A percentile compares a stretch with the other conserved stretches of the same genome.
These are phyloP conservation scores for Pseudobourletiella spinata DNA, from an alignment of 1,140 invertebrate genomes.

Conservation along the genomic window DNA sequence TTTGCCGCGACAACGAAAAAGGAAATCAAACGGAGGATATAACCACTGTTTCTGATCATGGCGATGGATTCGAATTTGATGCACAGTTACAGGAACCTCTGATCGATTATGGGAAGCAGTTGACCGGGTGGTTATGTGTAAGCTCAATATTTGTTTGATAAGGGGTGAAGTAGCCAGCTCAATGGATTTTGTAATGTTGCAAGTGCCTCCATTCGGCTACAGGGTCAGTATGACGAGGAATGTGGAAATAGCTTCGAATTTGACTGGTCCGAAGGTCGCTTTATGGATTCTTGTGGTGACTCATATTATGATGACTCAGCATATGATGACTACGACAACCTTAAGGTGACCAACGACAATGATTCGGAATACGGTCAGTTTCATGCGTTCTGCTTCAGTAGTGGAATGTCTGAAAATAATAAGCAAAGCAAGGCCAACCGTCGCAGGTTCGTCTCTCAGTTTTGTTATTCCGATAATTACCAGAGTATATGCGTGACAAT, in stretches of 20 bases:
- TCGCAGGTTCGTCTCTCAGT: conserved; percentile 23
- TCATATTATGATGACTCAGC: background rate
- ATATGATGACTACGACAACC: conserved; percentile 5
- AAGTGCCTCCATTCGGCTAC: too few species aligned
- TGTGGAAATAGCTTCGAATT: background rate
- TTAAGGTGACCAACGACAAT: conserved; percentile 9
- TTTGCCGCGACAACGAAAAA: conserved; percentile 29
- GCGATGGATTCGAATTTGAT: background rate
- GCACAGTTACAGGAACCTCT: background rate
- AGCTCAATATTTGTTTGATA: too few species aligned
- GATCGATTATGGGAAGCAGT: conserved; percentile 1
- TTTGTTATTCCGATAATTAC: too few species aligned
- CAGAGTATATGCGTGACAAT: too few species aligned
- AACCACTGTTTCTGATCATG: background rate
- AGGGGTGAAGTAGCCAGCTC: too few species aligned
- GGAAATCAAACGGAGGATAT: conserved; percentile 29
- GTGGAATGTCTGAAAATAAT: conserved; percentile 5
- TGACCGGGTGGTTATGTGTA: background rate
- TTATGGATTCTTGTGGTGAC: background rate
- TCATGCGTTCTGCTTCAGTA: conserved; percentile 7
- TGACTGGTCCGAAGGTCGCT: background rate
- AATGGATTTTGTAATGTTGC: too few species aligned
- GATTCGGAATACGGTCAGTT: conserved; percentile 27
- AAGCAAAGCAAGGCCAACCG: conserved; percentile 21
- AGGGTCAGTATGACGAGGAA: conserved; percentile 1